These are phyloP conservation scores for Trematomus bernacchii DNA, from an alignment of 2,797 vertebrate species.

Conservation along the genomic window DNA sequence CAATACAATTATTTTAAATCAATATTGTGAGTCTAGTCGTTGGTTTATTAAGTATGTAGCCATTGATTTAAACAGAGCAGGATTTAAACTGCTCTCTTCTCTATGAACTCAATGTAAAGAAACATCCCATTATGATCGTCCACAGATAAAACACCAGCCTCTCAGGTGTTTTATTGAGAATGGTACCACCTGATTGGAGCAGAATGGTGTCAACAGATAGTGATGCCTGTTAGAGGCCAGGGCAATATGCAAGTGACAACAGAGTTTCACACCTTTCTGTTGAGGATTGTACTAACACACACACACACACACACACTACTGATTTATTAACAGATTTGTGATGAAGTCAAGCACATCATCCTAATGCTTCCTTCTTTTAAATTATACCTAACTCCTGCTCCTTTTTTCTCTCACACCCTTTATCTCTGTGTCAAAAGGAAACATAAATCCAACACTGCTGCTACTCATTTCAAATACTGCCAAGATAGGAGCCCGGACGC, in stretches of 20 bases:
- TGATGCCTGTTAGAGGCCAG: slow-evolving; percentile 1
- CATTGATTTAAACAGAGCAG: neutral
- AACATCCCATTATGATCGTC: neutral
- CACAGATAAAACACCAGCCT: neutral
- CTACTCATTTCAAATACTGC: slow-evolving; percentile 22
- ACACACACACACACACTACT: slow-evolving; percentile 4
- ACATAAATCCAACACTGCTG: slow-evolving; percentile 15
- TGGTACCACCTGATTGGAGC: neutral
- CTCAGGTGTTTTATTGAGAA: neutral
- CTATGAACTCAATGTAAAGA: neutral
- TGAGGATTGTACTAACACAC: neutral
- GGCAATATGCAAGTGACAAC: too few relatives aligned
- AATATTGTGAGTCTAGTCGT: too few relatives aligned
- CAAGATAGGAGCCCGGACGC: neutral
- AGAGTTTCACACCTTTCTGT: neutral
- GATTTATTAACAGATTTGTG: slow-evolving; percentile 53
- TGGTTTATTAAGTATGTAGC: too few relatives aligned
- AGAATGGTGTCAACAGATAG: neutral
- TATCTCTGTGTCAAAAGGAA: neutral
- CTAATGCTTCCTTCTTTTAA: slow-evolving; percentile 12
- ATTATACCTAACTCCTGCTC: slow-evolving; percentile 18
- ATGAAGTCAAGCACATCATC: slow-evolving; percentile 30
- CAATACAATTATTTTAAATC: too few relatives aligned
- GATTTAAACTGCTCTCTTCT: neutral
- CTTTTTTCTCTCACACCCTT: neutral